phyloP scores from a whole-genome alignment of 1,140 invertebrate genomes.

The Rhyacophila brunnea region DNA sequence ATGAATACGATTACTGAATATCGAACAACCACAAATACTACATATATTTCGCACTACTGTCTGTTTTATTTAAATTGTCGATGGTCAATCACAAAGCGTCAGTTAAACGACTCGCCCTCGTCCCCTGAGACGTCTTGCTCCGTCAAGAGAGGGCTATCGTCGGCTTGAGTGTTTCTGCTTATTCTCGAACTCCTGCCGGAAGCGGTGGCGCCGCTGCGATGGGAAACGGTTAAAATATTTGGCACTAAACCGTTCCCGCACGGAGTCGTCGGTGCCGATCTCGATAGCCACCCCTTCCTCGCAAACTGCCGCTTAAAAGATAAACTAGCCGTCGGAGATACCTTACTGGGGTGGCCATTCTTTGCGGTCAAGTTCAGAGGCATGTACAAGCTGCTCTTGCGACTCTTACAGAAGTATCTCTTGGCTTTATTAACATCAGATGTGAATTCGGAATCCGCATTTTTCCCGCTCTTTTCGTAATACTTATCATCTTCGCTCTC shows the following conservation, averaged over 20 bases:
- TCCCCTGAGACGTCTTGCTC: conserved; percentile 57
- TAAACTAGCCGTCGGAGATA: conserved; percentile 28
- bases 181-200: conserved; percentile 42
- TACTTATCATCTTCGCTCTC: conserved; percentile 5
- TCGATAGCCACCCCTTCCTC: conserved; percentile 62
- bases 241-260: conserved; percentile 57
- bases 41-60: conserved; percentile 33
- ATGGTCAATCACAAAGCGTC: conserved; percentile 11
- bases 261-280: conserved; percentile 75
- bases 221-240: conserved; percentile 52
- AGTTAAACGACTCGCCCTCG: conserved; percentile 34
- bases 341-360: conserved; percentile 19
- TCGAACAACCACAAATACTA: conserved; percentile 30
- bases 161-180: conserved; percentile 41
- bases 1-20: conserved; percentile 31
- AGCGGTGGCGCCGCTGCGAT: conserved; percentile 46
- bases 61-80: conserved; percentile 7
- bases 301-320: conserved; percentile 32
- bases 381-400: conserved; percentile 61
- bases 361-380: conserved; percentile 45
- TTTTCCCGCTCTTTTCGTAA: background rate
- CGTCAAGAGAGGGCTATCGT: conserved; percentile 59
- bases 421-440: conserved; percentile 43
- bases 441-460: conserved; percentile 30
- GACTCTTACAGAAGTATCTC: conserved; percentile 42